Evolutionary conservation across 2,888 invertebrate genomes (phyloP).

Genomic region (Silvanus unidentatus): DNA sequence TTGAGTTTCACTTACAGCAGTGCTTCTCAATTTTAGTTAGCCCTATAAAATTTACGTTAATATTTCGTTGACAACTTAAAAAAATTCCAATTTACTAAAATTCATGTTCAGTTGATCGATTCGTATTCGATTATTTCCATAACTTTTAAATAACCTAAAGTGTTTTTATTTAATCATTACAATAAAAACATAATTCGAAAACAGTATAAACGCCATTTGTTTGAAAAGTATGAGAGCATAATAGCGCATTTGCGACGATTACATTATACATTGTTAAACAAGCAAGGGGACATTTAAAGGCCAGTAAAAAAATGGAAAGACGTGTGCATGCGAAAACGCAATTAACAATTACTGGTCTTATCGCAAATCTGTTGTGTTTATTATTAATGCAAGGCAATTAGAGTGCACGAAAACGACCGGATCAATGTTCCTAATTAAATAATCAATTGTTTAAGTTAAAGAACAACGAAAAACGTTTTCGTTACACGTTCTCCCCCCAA

Average conservation of each 20-base stretch:
- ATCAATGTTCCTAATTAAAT: conserved; percentile 46
- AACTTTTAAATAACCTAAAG: too few species aligned
- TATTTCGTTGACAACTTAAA: too few species aligned
- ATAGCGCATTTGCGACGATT: conserved; percentile 25
- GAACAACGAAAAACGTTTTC: conserved; percentile 7
- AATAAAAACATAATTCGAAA: too few species aligned
- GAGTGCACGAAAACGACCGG: conserved; percentile 43
- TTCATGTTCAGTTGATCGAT: too few species aligned
- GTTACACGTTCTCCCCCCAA: neutral
- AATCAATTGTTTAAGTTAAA: conserved; percentile 40
- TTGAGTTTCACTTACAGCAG: too few species aligned
- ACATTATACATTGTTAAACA: conserved; percentile 37
- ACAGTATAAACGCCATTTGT: conserved; percentile 2
- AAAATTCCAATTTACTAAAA: too few species aligned
- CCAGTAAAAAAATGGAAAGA: conserved; percentile 29
- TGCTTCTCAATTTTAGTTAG: too few species aligned
- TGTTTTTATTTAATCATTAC: too few species aligned
- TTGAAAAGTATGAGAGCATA: conserved; percentile 5
- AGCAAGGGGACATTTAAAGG: conserved; percentile 37
- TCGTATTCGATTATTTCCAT: too few species aligned
- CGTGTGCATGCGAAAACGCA: conserved; percentile 46
- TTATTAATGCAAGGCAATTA: conserved; percentile 48
- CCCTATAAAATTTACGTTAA: too few species aligned
- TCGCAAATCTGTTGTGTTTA: conserved; percentile 48
- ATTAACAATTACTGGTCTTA: conserved; percentile 48